Percentiles rank a stretch among this genome's conserved stretches.
These are phyloP conservation scores for Phenganax marumi DNA, from an alignment of 92 coral and sea anemone species.

Conservation along the genomic window DNA sequence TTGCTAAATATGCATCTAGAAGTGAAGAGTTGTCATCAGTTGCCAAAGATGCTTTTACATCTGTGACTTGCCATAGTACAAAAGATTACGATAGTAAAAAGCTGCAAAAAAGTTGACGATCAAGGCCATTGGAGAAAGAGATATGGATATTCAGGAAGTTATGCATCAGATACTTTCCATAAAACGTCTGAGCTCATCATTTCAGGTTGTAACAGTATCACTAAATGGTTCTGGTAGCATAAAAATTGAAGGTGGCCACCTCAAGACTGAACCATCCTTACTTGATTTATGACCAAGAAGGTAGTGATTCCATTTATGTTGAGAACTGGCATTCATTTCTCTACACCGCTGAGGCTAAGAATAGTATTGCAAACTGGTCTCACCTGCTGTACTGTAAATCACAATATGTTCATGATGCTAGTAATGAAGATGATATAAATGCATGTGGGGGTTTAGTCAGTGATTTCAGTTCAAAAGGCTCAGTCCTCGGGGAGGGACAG, in stretches of 20 bases:
- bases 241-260: not conserved
- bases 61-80: conserved; percentile 26
- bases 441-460: too few relatives aligned
- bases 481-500: too few relatives aligned
- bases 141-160: conserved; percentile 44
- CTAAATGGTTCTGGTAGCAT: conserved; percentile 44
- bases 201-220: conserved; percentile 32
- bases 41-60: conserved; percentile 32
- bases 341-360: conserved; percentile 42
- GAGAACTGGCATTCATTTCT: conserved; percentile 41
- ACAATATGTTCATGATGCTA: too few relatives aligned
- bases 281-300: conserved; percentile 44
- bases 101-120: conserved; percentile 22
- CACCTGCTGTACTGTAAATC: conserved; percentile 13
- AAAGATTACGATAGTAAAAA: not conserved
- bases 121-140: conserved; percentile 50
- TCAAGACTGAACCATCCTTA: conserved; percentile 40
- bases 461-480: too few relatives aligned
- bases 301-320: conserved; percentile 24
- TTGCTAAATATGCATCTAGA: conserved; percentile 61
- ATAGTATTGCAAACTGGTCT: conserved; percentile 64
- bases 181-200: not conserved
- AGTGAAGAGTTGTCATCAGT: conserved; percentile 53
- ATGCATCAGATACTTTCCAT: conserved; percentile 58
- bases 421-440: too few relatives aligned